Conservation (phyloP, 2,888 invertebrate species). For the Abrostola tripartita region DNA sequence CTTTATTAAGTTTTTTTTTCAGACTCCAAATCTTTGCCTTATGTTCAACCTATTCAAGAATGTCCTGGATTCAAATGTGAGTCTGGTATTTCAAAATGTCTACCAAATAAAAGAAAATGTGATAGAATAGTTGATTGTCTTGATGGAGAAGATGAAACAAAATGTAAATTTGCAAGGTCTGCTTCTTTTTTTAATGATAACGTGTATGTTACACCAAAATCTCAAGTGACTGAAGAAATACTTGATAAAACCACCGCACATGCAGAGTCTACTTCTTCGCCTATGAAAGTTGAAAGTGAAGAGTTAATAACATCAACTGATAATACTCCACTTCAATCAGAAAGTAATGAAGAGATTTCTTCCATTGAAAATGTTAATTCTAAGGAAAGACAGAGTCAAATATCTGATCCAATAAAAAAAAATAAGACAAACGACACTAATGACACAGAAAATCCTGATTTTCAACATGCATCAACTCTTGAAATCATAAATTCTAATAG, state of each 20-base stretch:
- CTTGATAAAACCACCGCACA: conserved; percentile 27
- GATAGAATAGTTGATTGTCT: conserved; percentile 93
- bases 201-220: conserved; percentile 26
- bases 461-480: conserved; percentile 64
- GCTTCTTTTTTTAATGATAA: conserved; percentile 26
- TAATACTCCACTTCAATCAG: not conserved
- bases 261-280: not conserved
- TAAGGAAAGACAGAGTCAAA: conserved; percentile 8
- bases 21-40: conserved; percentile 84
- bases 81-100: conserved; percentile 90
- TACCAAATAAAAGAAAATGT: conserved; percentile 90
- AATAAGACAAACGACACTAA: not conserved
- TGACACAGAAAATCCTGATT: conserved; percentile 17
- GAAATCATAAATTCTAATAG: conserved; percentile 61
- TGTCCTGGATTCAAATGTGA: conserved; percentile 93
- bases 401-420: not conserved
- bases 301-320: conserved; percentile 3
- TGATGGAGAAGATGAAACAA: conserved; percentile 93
- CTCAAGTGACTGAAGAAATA: conserved; percentile 13
- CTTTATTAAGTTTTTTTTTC: conserved; percentile 43
- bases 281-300: not conserved
- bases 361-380: conserved; percentile 1
- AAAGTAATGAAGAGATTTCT: not conserved
- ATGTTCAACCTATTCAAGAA: conserved; percentile 85
- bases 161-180: conserved; percentile 83